Conservation (phyloP, 2,113 vertebrate species). For the Rhinolophus sinicus region DNA sequence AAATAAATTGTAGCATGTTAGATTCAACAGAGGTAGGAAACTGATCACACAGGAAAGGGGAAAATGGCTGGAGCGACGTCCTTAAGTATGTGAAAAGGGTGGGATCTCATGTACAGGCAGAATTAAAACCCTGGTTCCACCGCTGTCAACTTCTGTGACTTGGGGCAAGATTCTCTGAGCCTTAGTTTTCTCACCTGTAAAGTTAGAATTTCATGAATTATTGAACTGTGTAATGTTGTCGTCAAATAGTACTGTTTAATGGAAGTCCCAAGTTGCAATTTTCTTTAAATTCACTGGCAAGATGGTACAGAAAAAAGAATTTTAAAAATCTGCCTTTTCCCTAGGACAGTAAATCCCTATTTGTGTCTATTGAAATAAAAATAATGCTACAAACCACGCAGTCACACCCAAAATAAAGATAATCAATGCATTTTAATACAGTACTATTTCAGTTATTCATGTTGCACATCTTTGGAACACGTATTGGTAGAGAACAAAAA, state of each 20-base stretch:
- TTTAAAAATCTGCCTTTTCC: background rate
- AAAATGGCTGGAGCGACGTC: background rate
- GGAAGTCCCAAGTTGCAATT: background rate
- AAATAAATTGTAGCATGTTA: background rate
- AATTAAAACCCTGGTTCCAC: slow-evolving; percentile 29
- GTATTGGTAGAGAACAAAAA: background rate
- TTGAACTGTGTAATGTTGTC: background rate
- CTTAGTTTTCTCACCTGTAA: slow-evolving; percentile 28
- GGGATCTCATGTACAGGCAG: background rate
- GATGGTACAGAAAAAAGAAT: slow-evolving; percentile 5
- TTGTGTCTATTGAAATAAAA: background rate
- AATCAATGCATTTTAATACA: background rate
- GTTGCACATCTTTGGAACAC: background rate
- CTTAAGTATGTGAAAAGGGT: background rate
- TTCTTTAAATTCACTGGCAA: slow-evolving; percentile 43
- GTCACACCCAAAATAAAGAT: background rate
- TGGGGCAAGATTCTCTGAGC: slow-evolving; percentile 15
- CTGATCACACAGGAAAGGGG: background rate
- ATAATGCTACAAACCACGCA: background rate
- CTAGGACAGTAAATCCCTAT: background rate
- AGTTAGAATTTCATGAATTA: slow-evolving; percentile 54
- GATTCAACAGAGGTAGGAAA: background rate
- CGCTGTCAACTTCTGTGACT: slow-evolving; percentile 37
- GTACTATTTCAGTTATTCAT: background rate
- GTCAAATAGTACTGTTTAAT: slow-evolving; percentile 40